Percentiles rank a stretch among this genome's conserved stretches.
These are phyloP conservation scores for Apis laboriosa DNA, from an alignment of 1,140 invertebrate species.

Conservation along the genomic window DNA sequence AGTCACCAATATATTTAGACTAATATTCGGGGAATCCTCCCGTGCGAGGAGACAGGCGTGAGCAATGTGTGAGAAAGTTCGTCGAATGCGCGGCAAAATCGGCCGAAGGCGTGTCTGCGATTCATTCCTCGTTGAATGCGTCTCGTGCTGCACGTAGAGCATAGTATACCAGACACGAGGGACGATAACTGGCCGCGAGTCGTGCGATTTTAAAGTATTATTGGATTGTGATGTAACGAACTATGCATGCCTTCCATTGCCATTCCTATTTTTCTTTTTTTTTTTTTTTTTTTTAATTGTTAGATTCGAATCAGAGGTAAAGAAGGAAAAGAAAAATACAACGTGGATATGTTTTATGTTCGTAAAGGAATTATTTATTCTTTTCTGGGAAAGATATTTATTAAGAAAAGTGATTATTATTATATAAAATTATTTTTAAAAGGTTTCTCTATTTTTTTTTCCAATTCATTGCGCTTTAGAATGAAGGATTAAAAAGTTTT, in stretches of 20 bases:
- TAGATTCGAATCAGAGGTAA: no score
- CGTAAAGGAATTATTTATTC: no score
- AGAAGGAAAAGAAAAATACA: no score
- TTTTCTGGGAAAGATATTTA: no score
- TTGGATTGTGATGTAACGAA: conserved; percentile 12
- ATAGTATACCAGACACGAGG: not conserved
- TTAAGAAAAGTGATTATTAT: no score
- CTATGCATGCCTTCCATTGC: not conserved
- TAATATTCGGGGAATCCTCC: conserved; percentile 44
- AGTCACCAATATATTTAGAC: conserved; percentile 27
- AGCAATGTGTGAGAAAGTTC: conserved; percentile 58
- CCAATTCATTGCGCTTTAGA: no score
- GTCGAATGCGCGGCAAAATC: conserved; percentile 45
- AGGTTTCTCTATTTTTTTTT: no score
- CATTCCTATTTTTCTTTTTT: no score
- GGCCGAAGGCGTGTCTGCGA: conserved; percentile 31
- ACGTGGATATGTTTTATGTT: no score
- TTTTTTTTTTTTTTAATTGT: not conserved
- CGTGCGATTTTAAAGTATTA: conserved; percentile 21
- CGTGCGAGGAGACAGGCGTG: conserved; percentile 41
- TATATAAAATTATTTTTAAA: no score
- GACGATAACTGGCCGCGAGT: not conserved
- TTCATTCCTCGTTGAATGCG: conserved; percentile 40
- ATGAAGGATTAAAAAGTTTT: no score
- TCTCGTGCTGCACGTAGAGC: conserved; percentile 19